phyloP scores from a whole-genome alignment of 1,140 invertebrate genomes.

The Myzus persicae region DNA sequence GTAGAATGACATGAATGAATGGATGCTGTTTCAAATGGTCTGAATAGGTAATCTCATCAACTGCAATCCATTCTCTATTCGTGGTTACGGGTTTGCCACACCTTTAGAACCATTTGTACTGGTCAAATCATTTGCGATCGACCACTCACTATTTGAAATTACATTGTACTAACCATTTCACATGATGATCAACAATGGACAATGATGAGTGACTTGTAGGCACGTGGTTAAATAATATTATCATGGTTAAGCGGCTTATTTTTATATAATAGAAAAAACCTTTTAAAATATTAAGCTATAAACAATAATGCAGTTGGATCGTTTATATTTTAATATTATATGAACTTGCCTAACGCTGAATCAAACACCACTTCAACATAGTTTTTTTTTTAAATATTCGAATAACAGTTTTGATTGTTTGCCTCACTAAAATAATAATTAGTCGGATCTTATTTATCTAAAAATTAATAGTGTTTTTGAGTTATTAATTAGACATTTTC shows the following conservation, averaged over 20 bases:
- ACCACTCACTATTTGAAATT: background rate
- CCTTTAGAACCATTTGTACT: background rate
- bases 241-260: background rate
- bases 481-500: background rate
- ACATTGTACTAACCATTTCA: background rate
- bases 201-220: background rate
- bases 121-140: background rate
- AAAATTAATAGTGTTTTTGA: background rate
- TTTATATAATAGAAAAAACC: background rate
- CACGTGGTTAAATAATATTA: background rate
- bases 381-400: too few relatives aligned
- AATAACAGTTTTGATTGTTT: too few relatives aligned
- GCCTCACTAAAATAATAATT: too few relatives aligned
- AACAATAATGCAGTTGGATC: background rate
- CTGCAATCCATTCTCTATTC: background rate
- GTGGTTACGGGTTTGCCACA: background rate
- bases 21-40: background rate
- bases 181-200: background rate
- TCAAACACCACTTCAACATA: background rate
- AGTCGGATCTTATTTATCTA: too few relatives aligned
- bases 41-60: conserved; percentile 1
- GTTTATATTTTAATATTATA: too few relatives aligned
- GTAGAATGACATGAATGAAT: background rate
- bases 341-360: background rate
- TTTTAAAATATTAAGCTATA: background rate